Evolutionary conservation across 2,888 invertebrate species (phyloP).

Genomic region (Molorchus minor): DNA sequence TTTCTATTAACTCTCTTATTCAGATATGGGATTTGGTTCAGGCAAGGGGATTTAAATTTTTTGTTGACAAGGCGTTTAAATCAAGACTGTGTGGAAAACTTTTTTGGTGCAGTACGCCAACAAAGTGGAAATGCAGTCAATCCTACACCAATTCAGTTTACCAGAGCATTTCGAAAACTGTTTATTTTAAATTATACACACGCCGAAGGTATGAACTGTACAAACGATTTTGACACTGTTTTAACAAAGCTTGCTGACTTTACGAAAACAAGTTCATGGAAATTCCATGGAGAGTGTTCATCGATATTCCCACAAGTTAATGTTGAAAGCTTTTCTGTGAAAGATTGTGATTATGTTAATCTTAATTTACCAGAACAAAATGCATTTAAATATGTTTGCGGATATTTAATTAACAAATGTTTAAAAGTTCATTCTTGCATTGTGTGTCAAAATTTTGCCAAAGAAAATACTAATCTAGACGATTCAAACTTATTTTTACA

Average conservation of each 20-base stretch:
- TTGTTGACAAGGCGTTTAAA: constrained; percentile 1
- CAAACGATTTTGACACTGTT: not conserved
- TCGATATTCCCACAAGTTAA: no score
- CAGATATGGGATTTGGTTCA: not conserved
- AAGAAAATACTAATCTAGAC: not conserved
- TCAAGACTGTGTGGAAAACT: constrained; percentile 3
- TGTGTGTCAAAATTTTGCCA: not conserved
- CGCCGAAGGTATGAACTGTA: not conserved
- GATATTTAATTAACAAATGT: constrained; percentile 6
- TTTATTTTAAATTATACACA: not conserved
- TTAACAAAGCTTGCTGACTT: not conserved
- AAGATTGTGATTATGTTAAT: not conserved
- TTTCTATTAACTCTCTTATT: not conserved
- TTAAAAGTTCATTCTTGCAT: not conserved
- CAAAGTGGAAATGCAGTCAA: constrained; percentile 4
- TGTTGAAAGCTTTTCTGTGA: not conserved
- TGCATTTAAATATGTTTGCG: not conserved
- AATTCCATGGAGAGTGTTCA: not conserved
- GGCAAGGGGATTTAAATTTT: not conserved
- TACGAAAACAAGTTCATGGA: not conserved
- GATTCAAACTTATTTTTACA: not conserved
- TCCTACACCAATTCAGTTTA: constrained; percentile 1
- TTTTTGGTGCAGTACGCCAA: not conserved
- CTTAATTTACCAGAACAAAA: not conserved
- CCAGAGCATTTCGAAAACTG: not conserved